Evolutionary conservation across 30 jellyfish, hydroid and myxozoan species (phyloP), one percentile per base, ranked within the genome.

Genomic region (Nemopilema nomurai): DNA sequence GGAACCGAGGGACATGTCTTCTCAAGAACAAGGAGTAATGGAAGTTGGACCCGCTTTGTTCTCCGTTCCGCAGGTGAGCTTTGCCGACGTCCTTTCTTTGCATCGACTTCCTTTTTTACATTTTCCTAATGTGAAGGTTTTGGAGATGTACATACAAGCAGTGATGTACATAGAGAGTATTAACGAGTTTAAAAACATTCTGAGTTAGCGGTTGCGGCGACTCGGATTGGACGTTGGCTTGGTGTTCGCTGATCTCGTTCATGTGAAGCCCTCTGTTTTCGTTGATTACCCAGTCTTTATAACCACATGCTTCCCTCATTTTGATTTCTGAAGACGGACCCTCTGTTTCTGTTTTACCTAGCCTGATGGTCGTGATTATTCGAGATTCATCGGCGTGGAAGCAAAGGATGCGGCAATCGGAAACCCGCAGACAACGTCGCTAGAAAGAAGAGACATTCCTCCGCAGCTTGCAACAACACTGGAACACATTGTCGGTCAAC

Each of bases 1-100:
- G 31, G 96, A 85, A 62, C 97, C 96, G 62, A 79, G 90, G 21
- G 96, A 90, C 63, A 72, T 94, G 90, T 62, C 66, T 22, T 29
- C 91, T 17, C 33, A 62, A 8, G 95, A 94, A 30, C 95, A 91
- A 25, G 77, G 83, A 26, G 96, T 95, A 18, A 95, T 87, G 97
- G 94, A 95, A 67, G 99, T 95, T 32, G 99, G 99, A n/a, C 99
- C 99, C 13, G 99, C 99, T 13, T 84, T 95, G 18, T 95, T 95
- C 79, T 90, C 99, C 50, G 77, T 95, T 70, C 97, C 99, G 0
- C 98, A 95, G 89, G 99, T 95, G 72, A 7, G 76, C n/a, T n/a
- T n/a, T n/a, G n/a, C n/a, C n/a, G n/a, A n/a, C n/a, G n/a, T 77
- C 3, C 66, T 28, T 23, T 75, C 3, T 31, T 41, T 75, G 13